phyloP scores from a whole-genome alignment of 2,888 invertebrate species.

The Resseliella maxima region DNA sequence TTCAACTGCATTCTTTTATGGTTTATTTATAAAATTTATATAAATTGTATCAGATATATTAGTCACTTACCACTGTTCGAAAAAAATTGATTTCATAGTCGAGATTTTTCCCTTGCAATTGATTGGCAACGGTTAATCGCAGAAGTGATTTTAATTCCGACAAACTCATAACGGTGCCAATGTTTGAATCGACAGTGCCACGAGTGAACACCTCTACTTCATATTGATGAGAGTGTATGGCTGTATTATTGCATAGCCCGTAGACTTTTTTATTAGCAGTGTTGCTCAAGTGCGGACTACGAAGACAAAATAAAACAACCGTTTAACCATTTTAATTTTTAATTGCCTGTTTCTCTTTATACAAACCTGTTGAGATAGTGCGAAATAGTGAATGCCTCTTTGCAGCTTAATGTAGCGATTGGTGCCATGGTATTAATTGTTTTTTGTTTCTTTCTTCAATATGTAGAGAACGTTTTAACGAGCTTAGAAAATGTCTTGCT shows the following conservation, averaged over 20 bases:
- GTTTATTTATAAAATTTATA: too few relatives aligned
- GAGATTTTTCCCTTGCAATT: not conserved
- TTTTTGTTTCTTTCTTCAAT: too few relatives aligned
- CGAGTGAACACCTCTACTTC: slow-evolving; percentile 21
- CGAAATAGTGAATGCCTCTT: not conserved
- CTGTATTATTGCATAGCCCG: slow-evolving; percentile 4
- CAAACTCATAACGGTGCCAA: slow-evolving; percentile 41
- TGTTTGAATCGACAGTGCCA: not conserved
- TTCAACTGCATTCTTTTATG: not conserved
- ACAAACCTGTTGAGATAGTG: slow-evolving; percentile 48
- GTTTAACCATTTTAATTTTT: not conserved
- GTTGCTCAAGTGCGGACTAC: not conserved
- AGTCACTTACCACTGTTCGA: not conserved
- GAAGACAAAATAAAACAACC: not conserved
- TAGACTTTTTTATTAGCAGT: not conserved
- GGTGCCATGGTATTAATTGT: not conserved
- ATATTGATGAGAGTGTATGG: slow-evolving; percentile 4
- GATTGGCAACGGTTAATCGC: not conserved
- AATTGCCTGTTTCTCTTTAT: not conserved
- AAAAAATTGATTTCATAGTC: slow-evolving; percentile 14
- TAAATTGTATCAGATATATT: too few relatives aligned
- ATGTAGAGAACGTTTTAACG: not conserved
- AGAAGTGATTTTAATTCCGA: not conserved
- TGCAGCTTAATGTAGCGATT: slow-evolving; percentile 32
- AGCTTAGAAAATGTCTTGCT: not conserved